Percentiles rank a stretch among this genome's conserved stretches.
phyloP scores from a whole-genome alignment of 2,888 invertebrate species.

The Perizoma affinitatum region DNA sequence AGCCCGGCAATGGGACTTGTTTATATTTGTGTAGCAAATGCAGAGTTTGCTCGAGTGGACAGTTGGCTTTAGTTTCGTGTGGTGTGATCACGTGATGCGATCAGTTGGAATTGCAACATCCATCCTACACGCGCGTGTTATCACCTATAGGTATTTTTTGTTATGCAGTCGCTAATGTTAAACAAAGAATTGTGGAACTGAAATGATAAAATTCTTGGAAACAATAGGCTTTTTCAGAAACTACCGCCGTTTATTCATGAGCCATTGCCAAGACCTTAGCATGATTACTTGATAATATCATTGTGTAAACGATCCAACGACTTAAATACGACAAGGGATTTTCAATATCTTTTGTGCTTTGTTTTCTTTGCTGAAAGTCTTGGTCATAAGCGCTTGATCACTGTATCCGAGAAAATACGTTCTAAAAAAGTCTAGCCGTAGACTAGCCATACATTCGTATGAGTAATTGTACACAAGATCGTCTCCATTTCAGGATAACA shows the following conservation, averaged over 20 bases:
- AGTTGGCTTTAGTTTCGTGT: neutral
- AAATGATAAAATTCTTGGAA: slow-evolving; percentile 13
- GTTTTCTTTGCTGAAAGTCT: no score
- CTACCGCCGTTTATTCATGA: neutral
- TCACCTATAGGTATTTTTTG: slow-evolving; percentile 25
- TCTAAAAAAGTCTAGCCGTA: no score
- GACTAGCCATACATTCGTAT: no score
- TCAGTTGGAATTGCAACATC: slow-evolving; percentile 9
- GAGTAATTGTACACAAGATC: no score
- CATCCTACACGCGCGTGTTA: slow-evolving; percentile 10
- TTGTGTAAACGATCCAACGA: neutral
- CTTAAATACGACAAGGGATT: no score
- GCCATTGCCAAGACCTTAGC: slow-evolving; percentile 1
- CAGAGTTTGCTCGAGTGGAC: neutral
- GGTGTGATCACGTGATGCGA: slow-evolving; percentile 6
- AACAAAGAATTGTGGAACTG: slow-evolving; percentile 18
- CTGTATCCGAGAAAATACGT: no score
- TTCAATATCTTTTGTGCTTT: no score
- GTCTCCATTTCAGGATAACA: no score
- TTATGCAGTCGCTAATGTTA: slow-evolving; percentile 20
- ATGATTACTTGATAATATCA: neutral
- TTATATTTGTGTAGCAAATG: no score
- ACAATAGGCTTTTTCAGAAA: slow-evolving; percentile 19
- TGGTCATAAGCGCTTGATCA: no score
- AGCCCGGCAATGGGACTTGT: no score